Base-by-base conservation (phyloP, 2,888 invertebrate species). In the Sphaerophoria taeniata region DNA sequence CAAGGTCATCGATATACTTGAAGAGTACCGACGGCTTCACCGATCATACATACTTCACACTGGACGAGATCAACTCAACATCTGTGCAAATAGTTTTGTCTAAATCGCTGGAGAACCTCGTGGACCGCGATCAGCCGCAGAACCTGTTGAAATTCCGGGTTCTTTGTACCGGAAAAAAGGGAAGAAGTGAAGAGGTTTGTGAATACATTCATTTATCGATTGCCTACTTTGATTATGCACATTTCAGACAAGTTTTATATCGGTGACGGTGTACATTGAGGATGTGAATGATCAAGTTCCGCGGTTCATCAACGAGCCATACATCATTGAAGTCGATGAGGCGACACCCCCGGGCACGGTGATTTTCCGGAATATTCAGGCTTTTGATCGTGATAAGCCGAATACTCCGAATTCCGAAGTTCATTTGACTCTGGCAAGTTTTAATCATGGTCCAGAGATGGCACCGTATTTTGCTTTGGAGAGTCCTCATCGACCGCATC, bases 361-460 rank as follows among this genome's bases (percentile, higher is more conserved):
- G 34, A 94, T 97, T 87, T 97, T 96, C 91, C 94, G 96, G 87
- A 96, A 96, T 12, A 96, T 97, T 87, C 94, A 94, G 67, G 97
- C 97, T 0, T 94, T 95, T 60, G 97, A 97, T 92, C 94, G 95
- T 5, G 97, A 97, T 91, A 97, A 97, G 90, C 97, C 97, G 0
- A 97, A 97, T 92, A 97, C 96, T 0, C 97, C 96, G 0, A 97
- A 97, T 92, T 97, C 97, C 0, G 97, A 97, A 88, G 94, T 97
- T 33, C 96, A 96, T 89, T 97, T 96, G 92, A 95, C 95, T 88
- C 95, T 97, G 89, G 96, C 95, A 1, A 95, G 95, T 89, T 89
- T 90, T 3, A 89, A 90, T 6, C 90, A 91, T 43, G 78, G 72
- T 6, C 88, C 89, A 0, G 91, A 91, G 6, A 49, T 36, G n/a